These are phyloP conservation scores for Brachirus orientalis DNA, from an alignment of 2,113 vertebrate genomes.

Conservation along the genomic window DNA sequence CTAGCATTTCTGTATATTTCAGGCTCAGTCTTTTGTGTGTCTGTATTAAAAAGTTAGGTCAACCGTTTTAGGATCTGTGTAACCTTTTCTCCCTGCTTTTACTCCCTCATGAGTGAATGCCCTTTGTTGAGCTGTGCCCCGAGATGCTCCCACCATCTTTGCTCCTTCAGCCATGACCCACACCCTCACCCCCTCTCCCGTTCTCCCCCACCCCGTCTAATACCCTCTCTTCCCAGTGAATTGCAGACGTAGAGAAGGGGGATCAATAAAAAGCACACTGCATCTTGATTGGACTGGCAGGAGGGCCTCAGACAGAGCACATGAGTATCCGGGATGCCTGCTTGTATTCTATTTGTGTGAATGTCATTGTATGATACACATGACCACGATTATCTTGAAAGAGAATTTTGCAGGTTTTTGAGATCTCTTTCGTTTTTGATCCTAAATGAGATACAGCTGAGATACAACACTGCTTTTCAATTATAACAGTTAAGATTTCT, in stretches of 20 bases:
- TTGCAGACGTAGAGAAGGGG: constrained; percentile 61
- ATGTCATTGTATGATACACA: constrained; percentile 4
- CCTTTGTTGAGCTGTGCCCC: constrained; percentile 78
- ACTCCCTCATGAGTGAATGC: constrained; percentile 65
- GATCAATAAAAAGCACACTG: constrained; percentile 78
- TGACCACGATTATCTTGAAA: constrained; percentile 10
- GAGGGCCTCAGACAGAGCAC: constrained; percentile 51
- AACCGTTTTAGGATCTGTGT: constrained; percentile 65
- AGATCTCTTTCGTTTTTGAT: background rate
- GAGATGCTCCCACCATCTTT: constrained; percentile 82
- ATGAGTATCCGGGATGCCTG: constrained; percentile 37
- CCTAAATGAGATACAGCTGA: background rate
- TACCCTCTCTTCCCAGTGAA: constrained; percentile 66
- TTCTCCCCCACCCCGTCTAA: constrained; percentile 36
- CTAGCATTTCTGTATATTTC: constrained; percentile 2
- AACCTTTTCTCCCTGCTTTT: constrained; percentile 48
- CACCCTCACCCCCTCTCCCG: constrained; percentile 51
- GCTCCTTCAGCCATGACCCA: constrained; percentile 78
- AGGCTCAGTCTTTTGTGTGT: background rate
- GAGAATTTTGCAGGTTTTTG: background rate
- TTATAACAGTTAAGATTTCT: background rate
- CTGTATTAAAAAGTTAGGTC: constrained; percentile 62
- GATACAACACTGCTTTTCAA: background rate
- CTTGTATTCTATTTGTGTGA: constrained; percentile 25
- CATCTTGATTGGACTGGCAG: constrained; percentile 76